Base-by-base conservation (phyloP, 2,113 vertebrate genomes). In the Origma solitaria region DNA sequence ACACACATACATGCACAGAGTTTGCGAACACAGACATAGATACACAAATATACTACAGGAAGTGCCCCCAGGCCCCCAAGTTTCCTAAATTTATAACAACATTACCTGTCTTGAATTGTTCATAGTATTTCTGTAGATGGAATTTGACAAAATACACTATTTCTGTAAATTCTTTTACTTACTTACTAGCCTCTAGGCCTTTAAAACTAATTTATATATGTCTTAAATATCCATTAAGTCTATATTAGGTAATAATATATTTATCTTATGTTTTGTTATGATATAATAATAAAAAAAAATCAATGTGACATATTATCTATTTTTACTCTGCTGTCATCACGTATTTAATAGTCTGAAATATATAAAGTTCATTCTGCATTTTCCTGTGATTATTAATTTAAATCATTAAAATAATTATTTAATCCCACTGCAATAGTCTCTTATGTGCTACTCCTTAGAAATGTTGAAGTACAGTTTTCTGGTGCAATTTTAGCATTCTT, bases 11-110 rank as follows among this genome's bases (percentile, higher is more conserved):
- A 30, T 13, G 8, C 18, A 27, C 18, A 16, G n/a, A 53, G 28
- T 12, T 61, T 53, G 12, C 38, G 7, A 54, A 4, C 40, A 24
- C 4, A 61, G n/a, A 30, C 11, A 56, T 10, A 15, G 8, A 27
- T n/a, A 38, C 33, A 25, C 2, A 51, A 37, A 71, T 49, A 45
- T 7, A 23, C 6, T 30, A 7, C 1, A 19, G 15, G 10, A 82
- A 79, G 3, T 60, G 17, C 1, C 5, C 9, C 8, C 25, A 31
- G 6, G 8, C 2, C 11, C 13, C 5, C 3, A 49, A 3, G 4
- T 50, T 79, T 81, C 18, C 30, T 38, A 21, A 35, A 62, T 33
- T 88, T 33, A 88, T 35, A 51, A n/a, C 3, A 19, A 50, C 25
- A 51, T 37, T 37, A 56, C 49, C 25, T 81, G 11, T 9, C 28